Evolutionary conservation across 2,113 vertebrate species (phyloP).

Genomic region (Mustelus asterias): DNA sequence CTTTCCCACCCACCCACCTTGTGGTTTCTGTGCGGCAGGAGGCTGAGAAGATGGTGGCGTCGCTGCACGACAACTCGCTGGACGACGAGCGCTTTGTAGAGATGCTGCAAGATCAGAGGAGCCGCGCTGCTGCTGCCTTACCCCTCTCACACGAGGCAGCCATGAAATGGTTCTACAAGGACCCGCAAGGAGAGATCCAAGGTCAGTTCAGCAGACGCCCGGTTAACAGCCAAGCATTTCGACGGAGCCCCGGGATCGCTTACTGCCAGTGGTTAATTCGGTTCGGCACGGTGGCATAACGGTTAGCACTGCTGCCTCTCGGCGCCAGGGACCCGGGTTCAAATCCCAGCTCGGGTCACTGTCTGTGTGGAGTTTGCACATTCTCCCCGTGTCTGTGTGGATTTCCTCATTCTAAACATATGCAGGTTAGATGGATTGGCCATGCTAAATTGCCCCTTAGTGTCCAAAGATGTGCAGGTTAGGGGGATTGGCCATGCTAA

Average conservation of each 20-base stretch:
- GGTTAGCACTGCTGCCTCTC: too few species aligned
- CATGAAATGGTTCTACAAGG: constrained; percentile 93
- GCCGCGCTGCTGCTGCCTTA: constrained; percentile 67
- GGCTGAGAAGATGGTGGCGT: constrained; percentile 86
- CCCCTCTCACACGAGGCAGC: constrained; percentile 81
- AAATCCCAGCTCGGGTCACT: too few species aligned
- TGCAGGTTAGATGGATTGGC: too few species aligned
- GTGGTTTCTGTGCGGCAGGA: constrained; percentile 54
- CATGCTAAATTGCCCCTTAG: too few species aligned
- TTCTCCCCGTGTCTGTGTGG: too few species aligned
- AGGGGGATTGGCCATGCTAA: too few species aligned
- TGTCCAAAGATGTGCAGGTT: too few species aligned
- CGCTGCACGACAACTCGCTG: constrained; percentile 78
- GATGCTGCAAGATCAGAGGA: constrained; percentile 65
- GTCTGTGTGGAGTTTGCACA: too few species aligned
- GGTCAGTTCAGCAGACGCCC: constrained; percentile 51
- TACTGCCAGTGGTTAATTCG: too few species aligned
- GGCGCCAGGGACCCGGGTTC: too few species aligned
- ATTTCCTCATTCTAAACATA: too few species aligned
- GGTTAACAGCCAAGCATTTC: background rate
- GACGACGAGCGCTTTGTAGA: constrained; percentile 84
- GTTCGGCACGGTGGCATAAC: too few species aligned
- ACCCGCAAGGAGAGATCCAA: constrained; percentile 88
- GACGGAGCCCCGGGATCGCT: background rate
- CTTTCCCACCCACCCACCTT: background rate